A percentile compares a stretch with the other conserved stretches of the same genome.
Evolutionary conservation across 2,888 invertebrate species (phyloP).

Genomic region (Gymnosoma rotundatum): DNA sequence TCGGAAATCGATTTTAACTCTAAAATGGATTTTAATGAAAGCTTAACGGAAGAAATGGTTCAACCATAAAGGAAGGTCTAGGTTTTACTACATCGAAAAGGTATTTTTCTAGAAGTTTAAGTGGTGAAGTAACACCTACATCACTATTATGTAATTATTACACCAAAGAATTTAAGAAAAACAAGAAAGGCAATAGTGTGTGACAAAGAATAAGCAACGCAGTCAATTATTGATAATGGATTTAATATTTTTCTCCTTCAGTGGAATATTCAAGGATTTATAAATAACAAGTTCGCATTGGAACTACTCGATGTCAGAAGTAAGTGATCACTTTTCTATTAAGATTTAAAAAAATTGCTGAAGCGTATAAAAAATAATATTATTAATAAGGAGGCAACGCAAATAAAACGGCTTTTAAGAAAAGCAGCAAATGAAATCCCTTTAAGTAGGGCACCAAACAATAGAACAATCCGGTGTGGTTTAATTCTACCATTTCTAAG

Average conservation of each 20-base stretch:
- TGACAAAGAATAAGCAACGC: background rate
- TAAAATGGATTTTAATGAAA: slow-evolving; percentile 22
- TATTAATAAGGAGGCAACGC: too few species aligned
- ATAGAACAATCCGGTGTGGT: too few species aligned
- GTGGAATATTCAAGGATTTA: slow-evolving; percentile 35
- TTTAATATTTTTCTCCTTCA: slow-evolving; percentile 21
- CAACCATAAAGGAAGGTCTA: slow-evolving; percentile 6
- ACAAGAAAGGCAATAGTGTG: too few species aligned
- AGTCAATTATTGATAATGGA: slow-evolving; percentile 21
- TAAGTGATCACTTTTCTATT: too few species aligned
- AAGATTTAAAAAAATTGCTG: too few species aligned
- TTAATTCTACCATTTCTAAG: too few species aligned
- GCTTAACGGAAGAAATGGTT: slow-evolving; percentile 19
- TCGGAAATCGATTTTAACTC: background rate
- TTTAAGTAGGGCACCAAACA: too few species aligned
- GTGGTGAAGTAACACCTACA: slow-evolving; percentile 30
- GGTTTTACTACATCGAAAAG: background rate
- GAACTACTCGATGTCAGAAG: background rate
- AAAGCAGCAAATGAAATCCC: too few species aligned
- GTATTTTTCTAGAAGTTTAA: background rate
- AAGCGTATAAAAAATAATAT: too few species aligned
- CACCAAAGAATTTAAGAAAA: slow-evolving; percentile 6
- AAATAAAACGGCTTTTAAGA: too few species aligned
- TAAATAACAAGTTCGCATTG: slow-evolving; percentile 15
- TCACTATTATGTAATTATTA: slow-evolving; percentile 24